These are phyloP conservation scores for Mastigias papua DNA, from an alignment of 30 jellyfish, hydroid and myxozoan genomes.

Conservation along the genomic window DNA sequence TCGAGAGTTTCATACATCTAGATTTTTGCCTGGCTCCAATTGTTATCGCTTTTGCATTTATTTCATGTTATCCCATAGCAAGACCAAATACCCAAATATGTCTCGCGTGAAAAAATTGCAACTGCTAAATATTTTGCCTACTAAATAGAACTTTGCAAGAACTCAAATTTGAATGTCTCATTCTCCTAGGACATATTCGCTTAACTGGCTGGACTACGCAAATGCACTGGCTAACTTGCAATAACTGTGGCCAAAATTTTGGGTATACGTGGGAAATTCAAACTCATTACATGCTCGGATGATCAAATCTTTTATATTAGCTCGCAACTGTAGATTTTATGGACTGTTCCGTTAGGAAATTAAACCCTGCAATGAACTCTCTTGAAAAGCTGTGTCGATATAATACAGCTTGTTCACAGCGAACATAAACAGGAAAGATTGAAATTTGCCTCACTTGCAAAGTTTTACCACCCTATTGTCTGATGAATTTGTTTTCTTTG, in stretches of 20 bases:
- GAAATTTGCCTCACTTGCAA: conserved; percentile 22
- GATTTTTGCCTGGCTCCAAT: too few species aligned
- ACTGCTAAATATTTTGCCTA: too few species aligned
- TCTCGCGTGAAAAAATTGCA: too few species aligned
- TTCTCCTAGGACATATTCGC: too few species aligned
- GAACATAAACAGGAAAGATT: conserved; percentile 15
- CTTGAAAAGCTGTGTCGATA: background rate
- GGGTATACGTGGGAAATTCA: background rate
- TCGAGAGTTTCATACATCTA: too few species aligned
- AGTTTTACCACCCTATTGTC: background rate
- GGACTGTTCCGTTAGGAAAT: conserved; percentile 4
- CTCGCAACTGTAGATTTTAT: background rate
- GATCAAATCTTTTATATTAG: background rate
- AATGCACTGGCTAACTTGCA: too few species aligned
- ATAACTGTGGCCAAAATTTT: background rate
- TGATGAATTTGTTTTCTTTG: background rate
- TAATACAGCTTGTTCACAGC: background rate
- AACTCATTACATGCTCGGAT: background rate
- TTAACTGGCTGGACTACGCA: too few species aligned
- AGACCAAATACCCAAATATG: too few species aligned
- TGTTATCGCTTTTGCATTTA: too few species aligned
- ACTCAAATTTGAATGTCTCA: too few species aligned
- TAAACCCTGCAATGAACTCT: background rate
- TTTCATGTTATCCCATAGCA: too few species aligned
- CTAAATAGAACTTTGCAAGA: too few species aligned